Evolutionary conservation across 1,140 invertebrate species (phyloP), one percentile per base, ranked within the genome.

Genomic region (Euschistus heros): DNA sequence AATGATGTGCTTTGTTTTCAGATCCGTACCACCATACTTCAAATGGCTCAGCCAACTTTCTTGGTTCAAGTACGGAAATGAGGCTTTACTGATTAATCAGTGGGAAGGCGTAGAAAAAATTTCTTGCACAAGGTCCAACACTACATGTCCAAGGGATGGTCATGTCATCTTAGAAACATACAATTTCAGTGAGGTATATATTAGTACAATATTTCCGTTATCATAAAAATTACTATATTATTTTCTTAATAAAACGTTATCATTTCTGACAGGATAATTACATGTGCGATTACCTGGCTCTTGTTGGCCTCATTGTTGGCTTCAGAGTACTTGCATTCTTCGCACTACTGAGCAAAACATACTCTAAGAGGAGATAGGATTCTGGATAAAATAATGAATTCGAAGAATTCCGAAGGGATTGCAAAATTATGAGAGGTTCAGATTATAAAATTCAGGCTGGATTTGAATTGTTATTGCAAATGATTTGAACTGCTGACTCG

Each of bases 31-130:
- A 0, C 74, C 79, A 0, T 97, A 94, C 72, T 87, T 98, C 63
- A 80, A 85, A 62, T 97, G 94, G 92, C 77, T 97, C 63, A 90
- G 91, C 17, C 92, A 94, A 75, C 75, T 97, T 18, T 97, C 93
- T 0, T 98, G 95, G 92, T 97, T 98, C 77, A 84, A 87, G 57
- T 97, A 95, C 75, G 91, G 88, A 50, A 95, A 93, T 76, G 94
- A 97, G 77, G 89, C 92, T 0, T 76, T 97, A 0, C 78, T 91
- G n/a, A 87, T 97, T 57, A 97, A 95, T 77, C 93, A 98, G 74
- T 98, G 94, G 94, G 75, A 80, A 0, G 82, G 84, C 17, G 79
- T 94, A 20, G 82, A 86, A 14, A 72, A 76, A 62, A 91, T 91
- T 69, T 79, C 80, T 13, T 90, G 89, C 74, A 86, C 86, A 47